Evolutionary conservation across 2,888 invertebrate species (phyloP).

Genomic region (Galerucella pusilla): DNA sequence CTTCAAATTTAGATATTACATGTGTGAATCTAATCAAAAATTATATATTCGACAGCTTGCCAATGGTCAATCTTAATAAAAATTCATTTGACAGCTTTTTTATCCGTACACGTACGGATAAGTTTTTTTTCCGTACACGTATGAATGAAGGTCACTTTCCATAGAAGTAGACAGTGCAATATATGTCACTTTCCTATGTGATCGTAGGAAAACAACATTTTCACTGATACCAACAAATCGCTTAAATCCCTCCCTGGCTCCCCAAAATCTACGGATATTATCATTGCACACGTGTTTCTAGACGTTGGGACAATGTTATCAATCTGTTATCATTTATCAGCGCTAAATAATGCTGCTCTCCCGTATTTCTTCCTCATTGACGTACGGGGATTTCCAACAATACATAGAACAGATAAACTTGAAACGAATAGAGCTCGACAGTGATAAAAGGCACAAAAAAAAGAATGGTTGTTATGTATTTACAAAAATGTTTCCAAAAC

Average conservation of each 20-base stretch:
- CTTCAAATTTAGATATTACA: too few relatives aligned
- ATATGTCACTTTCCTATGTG: too few relatives aligned
- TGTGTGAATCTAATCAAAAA: too few relatives aligned
- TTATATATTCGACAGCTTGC: too few relatives aligned
- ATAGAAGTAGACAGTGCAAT: too few relatives aligned
- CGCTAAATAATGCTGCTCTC: constrained; percentile 54
- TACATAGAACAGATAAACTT: constrained; percentile 39
- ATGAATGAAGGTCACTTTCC: too few relatives aligned
- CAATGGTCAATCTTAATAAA: too few relatives aligned
- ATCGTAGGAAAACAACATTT: too few relatives aligned
- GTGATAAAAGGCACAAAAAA: not conserved
- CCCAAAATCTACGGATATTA: constrained; percentile 49
- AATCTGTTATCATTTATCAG: constrained; percentile 45
- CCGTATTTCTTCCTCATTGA: constrained; percentile 56
- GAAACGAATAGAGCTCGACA: not conserved
- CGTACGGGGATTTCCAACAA: constrained; percentile 46
- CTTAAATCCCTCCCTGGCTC: constrained; percentile 1
- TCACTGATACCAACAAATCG: not conserved
- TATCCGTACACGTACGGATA: too few relatives aligned
- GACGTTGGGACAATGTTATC: constrained; percentile 52
- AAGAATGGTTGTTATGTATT: not conserved
- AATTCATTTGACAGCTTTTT: too few relatives aligned
- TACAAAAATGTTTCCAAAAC: not conserved
- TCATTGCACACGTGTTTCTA: constrained; percentile 54
- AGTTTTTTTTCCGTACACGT: too few relatives aligned